phyloP scores from a whole-genome alignment of 37 sponge, comb jelly and placozoan genomes.

The Eunapius fragilis region DNA sequence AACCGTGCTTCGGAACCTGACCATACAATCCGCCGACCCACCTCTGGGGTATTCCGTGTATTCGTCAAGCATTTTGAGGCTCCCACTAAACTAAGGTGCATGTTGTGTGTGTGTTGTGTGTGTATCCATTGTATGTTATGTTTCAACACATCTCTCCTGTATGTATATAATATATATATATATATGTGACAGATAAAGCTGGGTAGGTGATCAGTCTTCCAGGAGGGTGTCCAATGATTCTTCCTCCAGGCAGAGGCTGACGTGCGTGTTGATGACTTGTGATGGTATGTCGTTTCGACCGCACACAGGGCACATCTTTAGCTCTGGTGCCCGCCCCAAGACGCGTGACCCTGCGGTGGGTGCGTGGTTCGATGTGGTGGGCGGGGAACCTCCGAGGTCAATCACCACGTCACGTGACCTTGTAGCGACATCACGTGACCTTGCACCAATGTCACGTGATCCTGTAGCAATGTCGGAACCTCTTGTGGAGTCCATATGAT shows the following conservation, averaged over 20 bases:
- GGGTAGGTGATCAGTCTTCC: conserved; percentile 6
- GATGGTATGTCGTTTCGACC: conserved; percentile 53
- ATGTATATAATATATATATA: conserved; percentile 7
- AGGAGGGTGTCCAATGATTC: conserved; percentile 12
- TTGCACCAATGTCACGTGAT: too few species aligned
- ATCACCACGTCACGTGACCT: background rate
- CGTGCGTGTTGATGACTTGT: conserved; percentile 39
- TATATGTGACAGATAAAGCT: too few species aligned
- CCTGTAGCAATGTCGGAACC: too few species aligned
- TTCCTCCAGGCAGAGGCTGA: conserved; percentile 58
- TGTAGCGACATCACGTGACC: background rate
- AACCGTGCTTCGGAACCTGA: conserved; percentile 75
- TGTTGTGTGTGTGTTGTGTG: background rate
- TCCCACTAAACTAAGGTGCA: background rate
- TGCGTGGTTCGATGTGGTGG: background rate
- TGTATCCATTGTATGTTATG: background rate
- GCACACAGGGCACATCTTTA: conserved; percentile 66
- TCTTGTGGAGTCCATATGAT: background rate
- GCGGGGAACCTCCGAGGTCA: background rate
- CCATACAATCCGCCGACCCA: conserved; percentile 74
- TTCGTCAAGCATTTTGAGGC: conserved; percentile 44
- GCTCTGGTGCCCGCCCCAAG: background rate
- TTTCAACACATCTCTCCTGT: background rate
- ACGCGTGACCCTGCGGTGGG: too few species aligned
- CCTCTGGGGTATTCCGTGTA: conserved; percentile 86